Conservation (phyloP, 1,140 invertebrate genomes). For the Euglossa dilemma region DNA sequence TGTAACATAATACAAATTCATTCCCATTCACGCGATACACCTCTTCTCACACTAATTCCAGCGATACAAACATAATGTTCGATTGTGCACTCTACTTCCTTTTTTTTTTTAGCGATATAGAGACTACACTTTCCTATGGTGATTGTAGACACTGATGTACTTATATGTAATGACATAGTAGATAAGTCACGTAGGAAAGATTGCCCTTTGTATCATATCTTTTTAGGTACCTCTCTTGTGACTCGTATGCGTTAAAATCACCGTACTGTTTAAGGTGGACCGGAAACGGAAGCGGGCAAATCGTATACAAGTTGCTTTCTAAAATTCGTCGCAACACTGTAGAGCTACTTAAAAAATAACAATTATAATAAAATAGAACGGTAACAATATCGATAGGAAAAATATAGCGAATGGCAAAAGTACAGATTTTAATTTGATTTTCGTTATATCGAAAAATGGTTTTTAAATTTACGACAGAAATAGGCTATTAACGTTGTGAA, state of each 20-base stretch:
- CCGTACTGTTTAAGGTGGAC: slow-evolving; percentile 40
- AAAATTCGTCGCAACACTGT: too few relatives aligned
- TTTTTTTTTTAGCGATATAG: slow-evolving; percentile 33
- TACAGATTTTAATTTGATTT: background rate
- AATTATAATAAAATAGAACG: background rate
- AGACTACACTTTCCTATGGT: slow-evolving; percentile 41
- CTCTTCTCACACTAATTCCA: slow-evolving; percentile 37
- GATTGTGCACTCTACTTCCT: slow-evolving; percentile 41
- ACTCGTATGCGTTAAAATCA: slow-evolving; percentile 43
- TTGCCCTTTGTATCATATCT: slow-evolving; percentile 48
- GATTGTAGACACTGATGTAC: slow-evolving; percentile 53
- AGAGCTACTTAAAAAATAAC: too few relatives aligned
- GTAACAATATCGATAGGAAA: background rate
- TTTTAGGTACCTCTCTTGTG: slow-evolving; percentile 40
- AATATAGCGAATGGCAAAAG: background rate
- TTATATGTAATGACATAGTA: slow-evolving; percentile 49
- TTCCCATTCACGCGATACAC: slow-evolving; percentile 13
- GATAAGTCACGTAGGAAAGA: slow-evolving; percentile 52
- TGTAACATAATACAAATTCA: slow-evolving; percentile 37
- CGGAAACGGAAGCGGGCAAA: slow-evolving; percentile 47
- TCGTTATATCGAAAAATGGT: background rate
- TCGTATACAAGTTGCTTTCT: too few relatives aligned
- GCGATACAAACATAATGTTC: slow-evolving; percentile 38
- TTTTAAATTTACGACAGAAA: too few relatives aligned
- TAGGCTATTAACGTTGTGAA: too few relatives aligned